Conservation (phyloP, 2,888 invertebrate species). For the Pinctada fucata region DNA sequence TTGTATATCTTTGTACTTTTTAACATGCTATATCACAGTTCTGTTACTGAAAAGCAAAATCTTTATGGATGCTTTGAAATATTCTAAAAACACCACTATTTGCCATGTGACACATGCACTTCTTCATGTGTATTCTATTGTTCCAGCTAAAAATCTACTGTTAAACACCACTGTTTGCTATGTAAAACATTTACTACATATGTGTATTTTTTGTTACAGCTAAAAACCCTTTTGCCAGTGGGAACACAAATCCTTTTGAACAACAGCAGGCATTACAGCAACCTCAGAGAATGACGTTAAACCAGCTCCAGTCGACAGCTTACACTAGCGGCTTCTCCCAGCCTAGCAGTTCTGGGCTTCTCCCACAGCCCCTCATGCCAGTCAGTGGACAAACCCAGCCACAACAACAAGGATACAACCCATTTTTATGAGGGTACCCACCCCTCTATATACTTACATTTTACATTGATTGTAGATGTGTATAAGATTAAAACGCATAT, state of each 20-base stretch:
- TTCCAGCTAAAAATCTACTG: too few relatives aligned
- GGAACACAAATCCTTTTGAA: constrained; percentile 71
- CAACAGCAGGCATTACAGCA: constrained; percentile 54
- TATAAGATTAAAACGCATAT: too few relatives aligned
- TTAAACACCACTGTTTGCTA: too few relatives aligned
- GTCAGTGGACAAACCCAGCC: constrained; percentile 54
- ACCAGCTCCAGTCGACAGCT: constrained; percentile 64
- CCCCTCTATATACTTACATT: background rate
- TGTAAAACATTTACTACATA: too few relatives aligned
- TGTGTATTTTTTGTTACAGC: constrained; percentile 48
- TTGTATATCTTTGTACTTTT: too few relatives aligned
- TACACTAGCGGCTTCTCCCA: constrained; percentile 64
- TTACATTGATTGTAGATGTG: too few relatives aligned
- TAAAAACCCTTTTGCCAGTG: constrained; percentile 69
- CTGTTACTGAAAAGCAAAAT: too few relatives aligned
- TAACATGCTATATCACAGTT: too few relatives aligned
- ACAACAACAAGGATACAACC: constrained; percentile 65
- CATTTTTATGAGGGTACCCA: constrained; percentile 65
- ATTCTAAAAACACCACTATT: too few relatives aligned
- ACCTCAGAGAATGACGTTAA: constrained; percentile 66
- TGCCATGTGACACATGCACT: too few relatives aligned
- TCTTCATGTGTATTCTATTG: too few relatives aligned
- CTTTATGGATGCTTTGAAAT: too few relatives aligned
- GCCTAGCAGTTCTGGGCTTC: constrained; percentile 56
- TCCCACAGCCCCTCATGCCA: constrained; percentile 68